phyloP scores from a whole-genome alignment of 92 coral and sea anemone species.

The Palythoa heliodiscus region DNA sequence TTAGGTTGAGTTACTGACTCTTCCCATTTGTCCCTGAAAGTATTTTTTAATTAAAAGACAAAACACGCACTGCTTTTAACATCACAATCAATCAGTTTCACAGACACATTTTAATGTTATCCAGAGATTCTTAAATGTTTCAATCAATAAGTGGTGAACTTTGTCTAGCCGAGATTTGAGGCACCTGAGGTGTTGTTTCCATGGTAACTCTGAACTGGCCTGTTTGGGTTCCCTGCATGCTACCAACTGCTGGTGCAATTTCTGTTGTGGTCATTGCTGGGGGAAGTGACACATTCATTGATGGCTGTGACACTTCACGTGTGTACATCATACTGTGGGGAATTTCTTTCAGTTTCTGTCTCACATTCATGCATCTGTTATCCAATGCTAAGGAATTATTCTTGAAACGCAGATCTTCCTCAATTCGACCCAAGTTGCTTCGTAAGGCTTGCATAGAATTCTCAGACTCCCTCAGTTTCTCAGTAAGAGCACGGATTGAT shows the following conservation, averaged over 20 bases:
- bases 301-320: constrained; percentile 53
- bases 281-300: constrained; percentile 34
- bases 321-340: constrained; percentile 92
- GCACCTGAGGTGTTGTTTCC: constrained; percentile 11
- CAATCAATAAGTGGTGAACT: constrained; percentile 56
- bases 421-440: constrained; percentile 86
- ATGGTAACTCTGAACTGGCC: constrained; percentile 32
- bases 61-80: background rate
- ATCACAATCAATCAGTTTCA: background rate
- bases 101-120: background rate
- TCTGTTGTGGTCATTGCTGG: constrained; percentile 59
- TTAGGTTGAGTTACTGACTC: background rate
- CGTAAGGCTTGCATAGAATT: constrained; percentile 86
- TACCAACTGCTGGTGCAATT: constrained; percentile 42
- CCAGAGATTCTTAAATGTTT: background rate
- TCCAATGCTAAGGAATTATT: constrained; percentile 95
- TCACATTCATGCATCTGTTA: constrained; percentile 88
- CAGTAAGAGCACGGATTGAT: constrained; percentile 89
- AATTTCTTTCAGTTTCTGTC: constrained; percentile 89
- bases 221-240: constrained; percentile 37
- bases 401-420: constrained; percentile 91
- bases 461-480: constrained; percentile 91
- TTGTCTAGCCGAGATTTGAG: constrained; percentile 31
- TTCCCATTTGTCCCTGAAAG: no score
- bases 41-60: no score